phyloP scores from a whole-genome alignment of 2,113 vertebrate genomes.

The Apistogramma diplotaenia region DNA sequence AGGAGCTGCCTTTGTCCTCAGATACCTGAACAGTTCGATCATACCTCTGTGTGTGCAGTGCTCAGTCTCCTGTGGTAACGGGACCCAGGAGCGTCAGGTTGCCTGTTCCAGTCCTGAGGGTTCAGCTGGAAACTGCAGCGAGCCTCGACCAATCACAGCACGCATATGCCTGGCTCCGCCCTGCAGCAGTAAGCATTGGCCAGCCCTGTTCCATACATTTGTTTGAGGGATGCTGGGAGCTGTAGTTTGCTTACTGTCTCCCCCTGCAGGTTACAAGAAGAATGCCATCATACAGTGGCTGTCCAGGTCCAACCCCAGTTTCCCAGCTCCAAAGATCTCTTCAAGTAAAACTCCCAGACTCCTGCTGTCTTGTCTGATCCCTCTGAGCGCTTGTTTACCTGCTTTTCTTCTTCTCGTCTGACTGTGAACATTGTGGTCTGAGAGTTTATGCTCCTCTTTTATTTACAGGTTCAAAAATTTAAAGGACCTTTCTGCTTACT shows the following conservation, averaged over 20 bases:
- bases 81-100: slow-evolving; percentile 89
- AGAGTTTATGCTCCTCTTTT: background rate
- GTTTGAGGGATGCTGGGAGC: background rate
- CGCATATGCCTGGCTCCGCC: slow-evolving; percentile 80
- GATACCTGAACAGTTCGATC: background rate
- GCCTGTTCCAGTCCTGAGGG: slow-evolving; percentile 83
- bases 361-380: background rate
- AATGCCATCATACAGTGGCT: slow-evolving; percentile 92
- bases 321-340: slow-evolving; percentile 83
- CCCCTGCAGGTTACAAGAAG: slow-evolving; percentile 78
- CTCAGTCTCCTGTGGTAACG: slow-evolving; percentile 90
- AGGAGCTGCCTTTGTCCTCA: too few relatives aligned
- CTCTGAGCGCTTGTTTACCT: background rate
- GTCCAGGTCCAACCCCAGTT: slow-evolving; percentile 83
- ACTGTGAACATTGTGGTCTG: background rate
- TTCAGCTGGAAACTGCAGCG: slow-evolving; percentile 77
- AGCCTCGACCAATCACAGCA: slow-evolving; percentile 77
- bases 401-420: background rate
- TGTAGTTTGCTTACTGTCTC: background rate
- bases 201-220: background rate
- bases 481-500: background rate
- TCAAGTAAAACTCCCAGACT: slow-evolving; percentile 85
- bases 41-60: slow-evolving; percentile 76
- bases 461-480: too few relatives aligned
- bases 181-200: slow-evolving; percentile 63